phyloP scores from a whole-genome alignment of 1,140 invertebrate genomes.

The Nasonia giraulti region DNA sequence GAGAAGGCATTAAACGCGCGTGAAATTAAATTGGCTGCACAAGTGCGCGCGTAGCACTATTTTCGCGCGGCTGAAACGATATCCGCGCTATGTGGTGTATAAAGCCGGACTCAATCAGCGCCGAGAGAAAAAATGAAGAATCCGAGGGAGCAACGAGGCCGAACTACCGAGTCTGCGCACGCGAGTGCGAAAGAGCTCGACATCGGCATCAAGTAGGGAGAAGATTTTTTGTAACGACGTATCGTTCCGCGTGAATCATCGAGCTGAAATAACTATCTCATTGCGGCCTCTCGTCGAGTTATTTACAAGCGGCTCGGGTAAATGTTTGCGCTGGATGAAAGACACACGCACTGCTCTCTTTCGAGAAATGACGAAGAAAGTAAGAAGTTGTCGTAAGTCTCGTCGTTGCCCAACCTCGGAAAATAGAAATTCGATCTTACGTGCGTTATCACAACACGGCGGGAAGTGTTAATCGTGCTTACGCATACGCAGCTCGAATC shows the following conservation, averaged over 20 bases:
- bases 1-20: constrained; percentile 2
- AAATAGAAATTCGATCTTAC: background rate
- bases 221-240: background rate
- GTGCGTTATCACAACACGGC: no score
- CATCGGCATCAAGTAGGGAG: background rate
- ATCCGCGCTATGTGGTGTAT: background rate
- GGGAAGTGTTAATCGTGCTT: no score
- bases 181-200: background rate
- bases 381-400: background rate
- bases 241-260: background rate
- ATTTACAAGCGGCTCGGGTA: background rate
- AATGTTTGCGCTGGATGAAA: background rate
- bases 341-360: background rate
- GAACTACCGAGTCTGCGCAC: background rate
- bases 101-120: no score
- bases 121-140: no score
- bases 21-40: constrained; percentile 27
- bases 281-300: background rate
- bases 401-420: background rate
- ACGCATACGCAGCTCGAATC: background rate
- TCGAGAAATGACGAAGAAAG: background rate
- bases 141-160: no score
- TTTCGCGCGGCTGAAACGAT: background rate
- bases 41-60: background rate
- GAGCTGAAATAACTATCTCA: background rate